Conservation (phyloP, 2,113 vertebrate species). For the Crotalus tigris region DNA sequence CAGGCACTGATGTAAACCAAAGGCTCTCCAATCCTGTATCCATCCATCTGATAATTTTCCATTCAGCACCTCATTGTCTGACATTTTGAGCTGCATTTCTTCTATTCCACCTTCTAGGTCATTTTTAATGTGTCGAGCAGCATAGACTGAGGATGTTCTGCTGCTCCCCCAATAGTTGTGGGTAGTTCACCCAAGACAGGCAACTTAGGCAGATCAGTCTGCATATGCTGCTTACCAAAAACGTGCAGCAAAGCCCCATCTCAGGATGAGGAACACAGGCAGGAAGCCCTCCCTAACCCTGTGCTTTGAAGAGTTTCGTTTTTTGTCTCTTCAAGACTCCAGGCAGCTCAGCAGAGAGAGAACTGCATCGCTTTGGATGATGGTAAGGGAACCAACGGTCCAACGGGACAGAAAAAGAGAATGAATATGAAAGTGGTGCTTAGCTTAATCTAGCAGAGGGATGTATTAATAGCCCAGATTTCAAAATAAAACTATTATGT, state of each 20-base stretch:
- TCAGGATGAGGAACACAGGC: not conserved
- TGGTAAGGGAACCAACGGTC: not conserved
- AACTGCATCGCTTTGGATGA: not conserved
- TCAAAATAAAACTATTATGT: not conserved
- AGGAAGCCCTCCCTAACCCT: not conserved
- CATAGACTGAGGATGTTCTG: not conserved
- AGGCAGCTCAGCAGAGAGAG: not conserved
- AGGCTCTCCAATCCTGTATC: not conserved
- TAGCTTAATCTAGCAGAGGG: not conserved
- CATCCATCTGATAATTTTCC: not conserved
- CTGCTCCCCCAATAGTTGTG: not conserved
- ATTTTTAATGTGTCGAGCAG: not conserved
- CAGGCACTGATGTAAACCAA: not conserved
- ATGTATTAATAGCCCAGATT: not conserved
- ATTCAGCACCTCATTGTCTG: not conserved
- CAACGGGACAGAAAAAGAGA: not conserved
- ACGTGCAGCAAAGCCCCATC: not conserved
- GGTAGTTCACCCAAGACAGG: not conserved
- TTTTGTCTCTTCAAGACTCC: not conserved
- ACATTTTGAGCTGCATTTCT: not conserved
- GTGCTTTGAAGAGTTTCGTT: not conserved
- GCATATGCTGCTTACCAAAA: not conserved
- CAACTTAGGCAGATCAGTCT: not conserved
- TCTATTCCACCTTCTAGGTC: not conserved
- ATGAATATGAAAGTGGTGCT: not conserved